phyloP scores from a whole-genome alignment of 2,888 invertebrate genomes.

The Drosophila incognita region DNA sequence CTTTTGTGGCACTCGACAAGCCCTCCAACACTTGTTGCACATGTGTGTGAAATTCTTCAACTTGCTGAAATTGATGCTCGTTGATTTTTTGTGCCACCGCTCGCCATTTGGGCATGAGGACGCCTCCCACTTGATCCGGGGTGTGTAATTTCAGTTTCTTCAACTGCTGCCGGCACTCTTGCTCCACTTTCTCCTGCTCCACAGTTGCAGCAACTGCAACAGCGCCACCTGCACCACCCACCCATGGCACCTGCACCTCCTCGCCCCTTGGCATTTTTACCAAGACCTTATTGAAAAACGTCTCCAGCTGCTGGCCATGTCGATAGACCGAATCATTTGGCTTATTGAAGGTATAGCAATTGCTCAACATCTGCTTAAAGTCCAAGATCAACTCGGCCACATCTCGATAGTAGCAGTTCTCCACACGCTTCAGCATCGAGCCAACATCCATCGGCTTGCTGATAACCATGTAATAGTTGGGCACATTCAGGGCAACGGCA shows the following conservation, averaged over 20 bases:
- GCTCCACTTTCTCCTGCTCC: background rate
- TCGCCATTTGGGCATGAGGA: background rate
- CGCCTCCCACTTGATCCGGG: background rate
- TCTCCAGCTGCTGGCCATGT: background rate
- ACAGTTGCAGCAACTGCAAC: background rate
- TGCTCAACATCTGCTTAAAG: background rate
- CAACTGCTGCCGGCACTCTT: background rate
- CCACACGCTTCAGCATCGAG: background rate
- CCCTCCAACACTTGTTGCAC: background rate
- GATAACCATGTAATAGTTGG: background rate
- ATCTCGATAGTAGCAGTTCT: background rate
- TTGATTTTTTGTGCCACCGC: background rate
- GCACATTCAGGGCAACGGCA: background rate
- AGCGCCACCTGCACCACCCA: background rate
- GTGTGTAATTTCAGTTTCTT: background rate
- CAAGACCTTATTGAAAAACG: background rate
- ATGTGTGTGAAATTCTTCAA: background rate
- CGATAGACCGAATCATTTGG: background rate
- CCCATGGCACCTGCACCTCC: background rate
- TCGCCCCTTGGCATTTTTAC: background rate
- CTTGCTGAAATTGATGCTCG: background rate
- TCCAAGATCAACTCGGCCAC: background rate
- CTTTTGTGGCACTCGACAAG: background rate
- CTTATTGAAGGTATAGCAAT: background rate
- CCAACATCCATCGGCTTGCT: background rate